Percentiles rank a stretch among this genome's conserved stretches.
phyloP scores from a whole-genome alignment of 2,113 vertebrate species.

The Limnothrissa miodon region DNA sequence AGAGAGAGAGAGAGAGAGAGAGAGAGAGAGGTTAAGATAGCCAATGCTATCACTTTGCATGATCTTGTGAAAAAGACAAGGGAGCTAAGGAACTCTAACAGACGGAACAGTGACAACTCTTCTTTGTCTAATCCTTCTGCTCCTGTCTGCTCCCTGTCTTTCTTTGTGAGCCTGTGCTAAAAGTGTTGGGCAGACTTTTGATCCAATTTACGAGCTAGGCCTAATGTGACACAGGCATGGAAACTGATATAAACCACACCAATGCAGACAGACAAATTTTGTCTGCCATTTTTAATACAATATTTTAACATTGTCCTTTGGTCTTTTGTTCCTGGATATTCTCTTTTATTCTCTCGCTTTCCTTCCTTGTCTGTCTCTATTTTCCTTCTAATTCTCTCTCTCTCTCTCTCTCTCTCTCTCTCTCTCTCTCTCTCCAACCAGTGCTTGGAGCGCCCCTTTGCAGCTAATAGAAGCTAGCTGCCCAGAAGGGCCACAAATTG shows the following conservation, averaged over 20 bases:
- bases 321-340: background rate
- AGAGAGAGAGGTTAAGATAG: slow-evolving; percentile 61
- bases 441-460: slow-evolving; percentile 68
- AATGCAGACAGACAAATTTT: background rate
- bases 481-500: slow-evolving; percentile 80
- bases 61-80: slow-evolving; percentile 44
- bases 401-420: slow-evolving; percentile 33
- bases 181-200: background rate
- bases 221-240: background rate
- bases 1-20: background rate
- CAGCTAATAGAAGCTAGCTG: slow-evolving; percentile 75
- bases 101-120: background rate
- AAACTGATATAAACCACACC: background rate
- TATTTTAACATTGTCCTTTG: background rate
- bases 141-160: background rate
- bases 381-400: slow-evolving; percentile 35
- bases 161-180: background rate
- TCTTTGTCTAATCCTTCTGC: background rate
- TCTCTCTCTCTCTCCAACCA: slow-evolving; percentile 36
- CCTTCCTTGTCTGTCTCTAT: slow-evolving; percentile 20
- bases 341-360: background rate
- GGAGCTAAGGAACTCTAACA: background rate
- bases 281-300: background rate
- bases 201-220: background rate
- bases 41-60: slow-evolving; percentile 58